A percentile compares a stretch with the other conserved stretches of the same genome.
These are phyloP conservation scores for Fratercula arctica DNA, from an alignment of 2,797 vertebrate genomes.

Conservation along the genomic window DNA sequence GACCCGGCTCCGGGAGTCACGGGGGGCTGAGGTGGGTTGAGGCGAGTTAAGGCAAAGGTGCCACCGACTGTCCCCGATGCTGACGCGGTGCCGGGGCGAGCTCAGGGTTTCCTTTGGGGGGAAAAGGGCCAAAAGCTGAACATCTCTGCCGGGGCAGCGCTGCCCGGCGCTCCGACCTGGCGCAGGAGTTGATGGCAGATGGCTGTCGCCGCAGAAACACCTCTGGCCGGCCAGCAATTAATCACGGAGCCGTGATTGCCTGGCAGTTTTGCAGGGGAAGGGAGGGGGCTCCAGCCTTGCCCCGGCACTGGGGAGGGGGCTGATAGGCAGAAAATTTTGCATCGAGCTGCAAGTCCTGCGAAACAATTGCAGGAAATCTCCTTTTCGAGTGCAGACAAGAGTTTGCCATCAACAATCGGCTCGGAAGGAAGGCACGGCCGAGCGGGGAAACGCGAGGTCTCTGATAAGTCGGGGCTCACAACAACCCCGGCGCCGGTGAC, in stretches of 20 bases:
- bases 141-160: background rate
- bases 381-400: conserved; percentile 39
- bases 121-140: background rate
- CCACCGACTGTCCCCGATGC: background rate
- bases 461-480: conserved; percentile 44
- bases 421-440: conserved; percentile 74
- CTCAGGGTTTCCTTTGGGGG: background rate
- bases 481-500: background rate
- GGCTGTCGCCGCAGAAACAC: background rate
- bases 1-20: background rate
- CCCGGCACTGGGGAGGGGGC: conserved; percentile 9
- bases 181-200: background rate
- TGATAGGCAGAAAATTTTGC: conserved; percentile 33
- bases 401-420: conserved; percentile 64
- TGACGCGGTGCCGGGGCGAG: accelerated
- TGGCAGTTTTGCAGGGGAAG: conserved; percentile 3
- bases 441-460: conserved; percentile 39
- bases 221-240: background rate
- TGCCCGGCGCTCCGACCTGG: accelerated
- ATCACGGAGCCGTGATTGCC: background rate
- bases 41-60: background rate
- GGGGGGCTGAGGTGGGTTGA: too few relatives aligned
- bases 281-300: background rate
- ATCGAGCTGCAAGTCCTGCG: background rate
- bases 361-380: conserved; percentile 79